Conservation (phyloP, 2,113 vertebrate genomes). For the Psittacara wagleri region DNA sequence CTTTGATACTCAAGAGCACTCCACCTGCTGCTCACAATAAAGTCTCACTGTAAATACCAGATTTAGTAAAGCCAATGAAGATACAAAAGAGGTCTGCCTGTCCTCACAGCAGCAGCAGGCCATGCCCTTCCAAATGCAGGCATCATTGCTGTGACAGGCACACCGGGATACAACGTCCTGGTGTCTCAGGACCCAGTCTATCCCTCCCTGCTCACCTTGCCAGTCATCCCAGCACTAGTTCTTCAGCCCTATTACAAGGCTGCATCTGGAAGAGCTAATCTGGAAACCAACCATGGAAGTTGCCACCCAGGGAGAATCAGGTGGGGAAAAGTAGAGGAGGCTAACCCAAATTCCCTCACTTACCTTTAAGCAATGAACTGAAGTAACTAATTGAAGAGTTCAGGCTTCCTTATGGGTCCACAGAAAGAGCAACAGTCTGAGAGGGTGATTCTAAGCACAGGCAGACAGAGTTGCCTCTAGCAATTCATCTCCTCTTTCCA, state of each 20-base stretch:
- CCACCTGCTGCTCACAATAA: not conserved
- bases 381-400: slow-evolving; percentile 9
- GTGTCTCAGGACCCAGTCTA: not conserved
- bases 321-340: not conserved
- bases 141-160: not conserved
- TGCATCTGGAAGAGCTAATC: not conserved
- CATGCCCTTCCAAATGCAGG: not conserved
- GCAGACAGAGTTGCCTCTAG: not conserved
- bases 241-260: not conserved
- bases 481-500: not conserved
- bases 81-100: not conserved
- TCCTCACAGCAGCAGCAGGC: not conserved
- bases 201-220: not conserved
- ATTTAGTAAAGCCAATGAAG: not conserved
- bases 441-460: not conserved
- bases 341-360: not conserved
- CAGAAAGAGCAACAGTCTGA: not conserved
- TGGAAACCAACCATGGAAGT: not conserved
- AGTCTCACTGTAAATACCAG: not conserved
- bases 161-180: not conserved
- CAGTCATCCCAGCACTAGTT: not conserved
- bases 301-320: not conserved
- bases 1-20: not conserved
- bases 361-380: slow-evolving; percentile 14
- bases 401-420: not conserved